These are phyloP conservation scores for Silurus asotus DNA, from an alignment of 2,113 vertebrate species.

Conservation along the genomic window DNA sequence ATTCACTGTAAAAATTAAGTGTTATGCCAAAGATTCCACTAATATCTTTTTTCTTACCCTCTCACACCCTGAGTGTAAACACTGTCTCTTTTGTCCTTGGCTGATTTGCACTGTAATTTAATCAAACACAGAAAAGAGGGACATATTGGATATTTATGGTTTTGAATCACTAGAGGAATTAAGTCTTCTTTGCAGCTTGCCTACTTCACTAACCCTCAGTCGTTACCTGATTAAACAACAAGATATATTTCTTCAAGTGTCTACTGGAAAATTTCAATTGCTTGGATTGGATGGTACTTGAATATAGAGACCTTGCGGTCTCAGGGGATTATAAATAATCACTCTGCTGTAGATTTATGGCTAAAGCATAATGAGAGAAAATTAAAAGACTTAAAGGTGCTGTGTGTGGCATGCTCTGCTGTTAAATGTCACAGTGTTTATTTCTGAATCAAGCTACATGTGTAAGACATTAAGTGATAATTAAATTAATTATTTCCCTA, in stretches of 20 bases:
- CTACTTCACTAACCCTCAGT: slow-evolving; percentile 39
- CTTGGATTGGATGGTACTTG: slow-evolving; percentile 38
- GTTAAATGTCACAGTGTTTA: not conserved
- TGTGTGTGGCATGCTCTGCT: not conserved
- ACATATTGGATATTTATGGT: slow-evolving; percentile 30
- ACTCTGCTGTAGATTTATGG: slow-evolving; percentile 38
- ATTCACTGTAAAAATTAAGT: not conserved
- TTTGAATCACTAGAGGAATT: slow-evolving; percentile 49
- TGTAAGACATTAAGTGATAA: not conserved
- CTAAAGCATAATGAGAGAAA: slow-evolving; percentile 20
- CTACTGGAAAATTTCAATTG: slow-evolving; percentile 49
- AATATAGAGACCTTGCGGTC: slow-evolving; percentile 16
- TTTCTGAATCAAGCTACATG: not conserved
- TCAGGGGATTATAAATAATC: slow-evolving; percentile 40
- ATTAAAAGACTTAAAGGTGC: slow-evolving; percentile 19
- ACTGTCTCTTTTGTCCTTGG: slow-evolving; percentile 11
- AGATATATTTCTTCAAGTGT: slow-evolving; percentile 45
- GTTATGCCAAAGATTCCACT: not conserved
- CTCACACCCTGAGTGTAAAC: not conserved
- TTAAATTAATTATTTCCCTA: not conserved
- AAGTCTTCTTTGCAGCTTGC: not conserved
- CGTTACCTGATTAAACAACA: slow-evolving; percentile 68
- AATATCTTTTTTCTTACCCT: not conserved
- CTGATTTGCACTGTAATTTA: slow-evolving; percentile 19
- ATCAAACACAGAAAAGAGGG: slow-evolving; percentile 8